Conservation (phyloP, 2,888 invertebrate genomes). For the Aphidius colemani region DNA sequence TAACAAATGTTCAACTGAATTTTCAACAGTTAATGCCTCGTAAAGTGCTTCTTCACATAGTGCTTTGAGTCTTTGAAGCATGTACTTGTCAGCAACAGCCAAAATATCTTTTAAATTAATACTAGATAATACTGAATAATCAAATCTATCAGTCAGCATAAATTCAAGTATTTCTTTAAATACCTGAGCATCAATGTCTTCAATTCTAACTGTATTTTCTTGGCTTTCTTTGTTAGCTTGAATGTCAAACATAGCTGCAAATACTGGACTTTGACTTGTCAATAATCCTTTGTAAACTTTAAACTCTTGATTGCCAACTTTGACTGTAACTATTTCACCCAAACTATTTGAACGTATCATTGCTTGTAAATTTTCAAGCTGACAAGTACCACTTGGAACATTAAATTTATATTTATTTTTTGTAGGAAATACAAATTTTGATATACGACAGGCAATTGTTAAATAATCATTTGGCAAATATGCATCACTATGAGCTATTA, state of each 20-base stretch:
- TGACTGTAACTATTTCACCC: too few species aligned
- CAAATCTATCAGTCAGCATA: not conserved
- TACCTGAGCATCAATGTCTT: constrained; percentile 12
- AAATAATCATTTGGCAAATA: too few species aligned
- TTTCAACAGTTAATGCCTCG: constrained; percentile 4
- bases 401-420: too few species aligned
- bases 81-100: constrained; percentile 13
- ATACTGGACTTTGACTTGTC: constrained; percentile 22
- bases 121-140: too few species aligned
- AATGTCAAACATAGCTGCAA: constrained; percentile 17
- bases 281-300: constrained; percentile 18
- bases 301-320: constrained; percentile 5
- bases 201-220: constrained; percentile 10
- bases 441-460: too few species aligned
- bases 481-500: too few species aligned
- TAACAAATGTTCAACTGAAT: constrained; percentile 1
- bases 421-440: too few species aligned
- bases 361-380: too few species aligned
- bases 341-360: too few species aligned
- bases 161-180: constrained; percentile 10
- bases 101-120: not conserved
- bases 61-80: not conserved
- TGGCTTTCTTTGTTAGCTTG: constrained; percentile 3
- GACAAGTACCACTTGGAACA: too few species aligned
- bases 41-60: not conserved